A percentile compares a stretch with the other conserved stretches of the same genome.
Evolutionary conservation across 30 jellyfish, hydroid and myxozoan genomes (phyloP).

Genomic region (Cassiopea xamachana): DNA sequence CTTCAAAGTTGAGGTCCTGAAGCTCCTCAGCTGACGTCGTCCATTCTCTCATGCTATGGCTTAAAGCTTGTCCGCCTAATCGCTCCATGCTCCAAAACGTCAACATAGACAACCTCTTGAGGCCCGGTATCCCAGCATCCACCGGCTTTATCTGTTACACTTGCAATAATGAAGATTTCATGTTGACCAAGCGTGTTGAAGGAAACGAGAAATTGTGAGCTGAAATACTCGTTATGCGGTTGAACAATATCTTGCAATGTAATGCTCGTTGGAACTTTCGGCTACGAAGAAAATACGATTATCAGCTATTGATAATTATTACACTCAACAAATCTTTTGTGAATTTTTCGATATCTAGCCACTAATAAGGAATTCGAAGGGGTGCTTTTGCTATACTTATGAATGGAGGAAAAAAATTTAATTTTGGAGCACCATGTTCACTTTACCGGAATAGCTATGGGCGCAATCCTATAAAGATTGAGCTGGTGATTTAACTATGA

Average conservation of each 20-base stretch:
- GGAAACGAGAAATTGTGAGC: constrained; percentile 84
- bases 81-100: constrained; percentile 84
- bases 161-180: constrained; percentile 59
- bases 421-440: too few relatives aligned
- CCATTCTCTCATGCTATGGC: not conserved
- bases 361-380: too few relatives aligned
- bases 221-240: constrained; percentile 84
- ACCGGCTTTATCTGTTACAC: constrained; percentile 79
- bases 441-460: too few relatives aligned
- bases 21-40: too few relatives aligned
- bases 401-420: too few relatives aligned
- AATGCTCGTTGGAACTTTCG: constrained; percentile 60
- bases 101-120: constrained; percentile 71
- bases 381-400: too few relatives aligned
- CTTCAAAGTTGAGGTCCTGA: too few relatives aligned
- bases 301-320: not conserved
- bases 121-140: constrained; percentile 90
- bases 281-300: constrained; percentile 16
- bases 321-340: not conserved
- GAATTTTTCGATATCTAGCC: too few relatives aligned
- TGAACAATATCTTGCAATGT: constrained; percentile 70
- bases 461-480: too few relatives aligned
- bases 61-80: constrained; percentile 39
- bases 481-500: too few relatives aligned
- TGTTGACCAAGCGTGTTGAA: constrained; percentile 76